These are phyloP conservation scores for Epizoanthus stellaris DNA, from an alignment of 92 coral and sea anemone genomes.

Conservation along the genomic window DNA sequence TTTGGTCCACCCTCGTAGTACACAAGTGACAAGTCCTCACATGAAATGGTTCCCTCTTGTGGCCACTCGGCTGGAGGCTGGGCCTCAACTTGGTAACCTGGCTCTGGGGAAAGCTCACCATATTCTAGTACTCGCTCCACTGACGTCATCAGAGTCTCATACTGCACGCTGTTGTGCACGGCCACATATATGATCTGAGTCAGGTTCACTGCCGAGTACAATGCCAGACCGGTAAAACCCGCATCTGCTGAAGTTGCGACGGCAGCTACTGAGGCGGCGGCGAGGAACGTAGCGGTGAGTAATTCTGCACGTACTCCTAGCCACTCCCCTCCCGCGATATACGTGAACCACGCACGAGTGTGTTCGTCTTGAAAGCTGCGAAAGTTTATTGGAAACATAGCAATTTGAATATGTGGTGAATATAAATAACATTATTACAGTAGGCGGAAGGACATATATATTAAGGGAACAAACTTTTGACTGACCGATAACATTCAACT, in stretches of 20 bases:
- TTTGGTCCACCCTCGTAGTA: conserved; percentile 48
- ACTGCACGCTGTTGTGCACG: conserved; percentile 33
- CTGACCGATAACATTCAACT: background rate
- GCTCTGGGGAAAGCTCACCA: conserved; percentile 38
- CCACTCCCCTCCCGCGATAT: conserved; percentile 78
- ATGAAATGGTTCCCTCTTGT: conserved; percentile 44
- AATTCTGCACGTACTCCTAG: conserved; percentile 79
- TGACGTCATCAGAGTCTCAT: conserved; percentile 53
- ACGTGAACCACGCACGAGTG: conserved; percentile 74
- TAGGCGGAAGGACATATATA: background rate
- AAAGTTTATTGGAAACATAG: background rate
- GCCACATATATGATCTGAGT: conserved; percentile 38
- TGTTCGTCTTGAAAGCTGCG: conserved; percentile 75
- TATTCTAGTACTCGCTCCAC: conserved; percentile 62
- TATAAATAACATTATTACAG: background rate
- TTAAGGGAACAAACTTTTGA: background rate
- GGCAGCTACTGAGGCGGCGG: conserved; percentile 71
- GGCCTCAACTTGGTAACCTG: conserved; percentile 29
- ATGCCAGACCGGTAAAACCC: conserved; percentile 49
- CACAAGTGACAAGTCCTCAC: conserved; percentile 36
- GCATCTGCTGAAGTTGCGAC: conserved; percentile 70
- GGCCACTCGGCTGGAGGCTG: conserved; percentile 54
- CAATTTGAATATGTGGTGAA: background rate
- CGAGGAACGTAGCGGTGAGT: conserved; percentile 71
- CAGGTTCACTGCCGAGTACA: conserved; percentile 37